Evolutionary conservation across 2,797 vertebrate genomes (phyloP), one percentile per base, ranked within the genome.

Genomic region (Sebastes alutus): DNA sequence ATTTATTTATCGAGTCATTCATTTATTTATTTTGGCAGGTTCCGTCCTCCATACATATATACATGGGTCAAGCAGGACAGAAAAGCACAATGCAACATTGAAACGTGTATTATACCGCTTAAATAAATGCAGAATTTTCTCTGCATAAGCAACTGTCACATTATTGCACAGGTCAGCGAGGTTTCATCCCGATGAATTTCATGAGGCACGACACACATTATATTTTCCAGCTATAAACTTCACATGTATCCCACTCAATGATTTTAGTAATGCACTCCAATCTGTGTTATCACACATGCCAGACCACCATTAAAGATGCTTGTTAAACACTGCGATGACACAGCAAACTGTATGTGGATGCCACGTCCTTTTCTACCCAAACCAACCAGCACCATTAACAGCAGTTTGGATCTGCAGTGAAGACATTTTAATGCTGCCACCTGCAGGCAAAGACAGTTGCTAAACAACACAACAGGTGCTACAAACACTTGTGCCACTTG

Each of bases 201-300:
- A 84, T 33, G 61, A 78, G 58, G 78, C 70, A 38, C 49, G 49
- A 7, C 56, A 52, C 35, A 60, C 60, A 70, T 38, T 59, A 25
- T 61, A 65, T 83, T 74, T 63, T 70, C 62, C n/a, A 30, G 61
- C 60, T 22, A 27, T 84, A 83, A 88, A 85, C 23, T 23, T 52
- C 35, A 77, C 66, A 72, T 75, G 63, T 55, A 55, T 64, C 18
- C 29, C 49, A 20, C 59, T 71, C 46, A 58, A 2, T 64, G 42
- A 63, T 72, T 84, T 81, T 64, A 74, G 60, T 68, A 46, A 83
- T 70, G 46, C 12, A 5, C 59, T 32, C 67, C 27, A 56, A 35
- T 75, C 54, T 68, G 71, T 64, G 75, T 88, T 89, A 87, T 90
- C 86, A 65, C 27, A 16, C n/a, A 10, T 18, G 63, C 22, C 87